phyloP scores from a whole-genome alignment of 2,888 invertebrate species.

The Diplolepis rosae region DNA sequence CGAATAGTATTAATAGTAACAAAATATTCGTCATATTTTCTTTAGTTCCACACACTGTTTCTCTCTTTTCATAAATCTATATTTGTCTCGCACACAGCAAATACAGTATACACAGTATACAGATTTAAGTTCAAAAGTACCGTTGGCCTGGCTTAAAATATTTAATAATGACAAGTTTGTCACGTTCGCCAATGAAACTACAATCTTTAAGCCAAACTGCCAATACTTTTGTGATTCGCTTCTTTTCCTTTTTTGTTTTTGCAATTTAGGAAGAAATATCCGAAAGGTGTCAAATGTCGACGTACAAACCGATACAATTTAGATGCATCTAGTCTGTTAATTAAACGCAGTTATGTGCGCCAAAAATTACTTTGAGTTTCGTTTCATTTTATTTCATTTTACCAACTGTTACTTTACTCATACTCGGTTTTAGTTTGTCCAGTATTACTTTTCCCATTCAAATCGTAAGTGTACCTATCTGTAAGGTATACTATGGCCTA shows the following conservation, averaged over 20 bases:
- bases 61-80: slow-evolving; percentile 54
- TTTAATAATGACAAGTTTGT: slow-evolving; percentile 35
- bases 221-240: slow-evolving; percentile 59
- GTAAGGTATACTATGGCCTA: slow-evolving; percentile 15
- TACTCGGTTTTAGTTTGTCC: slow-evolving; percentile 1
- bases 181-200: slow-evolving; percentile 36
- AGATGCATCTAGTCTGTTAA: slow-evolving; percentile 26
- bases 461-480: slow-evolving; percentile 25
- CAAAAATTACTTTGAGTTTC: slow-evolving; percentile 12
- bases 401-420: slow-evolving; percentile 3
- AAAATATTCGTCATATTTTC: slow-evolving; percentile 71
- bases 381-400: neutral
- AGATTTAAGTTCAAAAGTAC: slow-evolving; percentile 69
- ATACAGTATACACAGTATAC: slow-evolving; percentile 72
- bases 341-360: slow-evolving; percentile 33
- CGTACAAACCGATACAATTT: slow-evolving; percentile 22
- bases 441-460: slow-evolving; percentile 6
- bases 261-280: slow-evolving; percentile 37
- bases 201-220: slow-evolving; percentile 59
- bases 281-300: slow-evolving; percentile 30
- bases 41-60: slow-evolving; percentile 65
- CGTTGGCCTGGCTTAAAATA: slow-evolving; percentile 62
- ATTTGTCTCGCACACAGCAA: slow-evolving; percentile 62
- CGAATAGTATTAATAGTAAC: slow-evolving; percentile 73
- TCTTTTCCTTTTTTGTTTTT: slow-evolving; percentile 43